phyloP scores from a whole-genome alignment of 2,888 invertebrate species.

The Cactoblastis cactorum region DNA sequence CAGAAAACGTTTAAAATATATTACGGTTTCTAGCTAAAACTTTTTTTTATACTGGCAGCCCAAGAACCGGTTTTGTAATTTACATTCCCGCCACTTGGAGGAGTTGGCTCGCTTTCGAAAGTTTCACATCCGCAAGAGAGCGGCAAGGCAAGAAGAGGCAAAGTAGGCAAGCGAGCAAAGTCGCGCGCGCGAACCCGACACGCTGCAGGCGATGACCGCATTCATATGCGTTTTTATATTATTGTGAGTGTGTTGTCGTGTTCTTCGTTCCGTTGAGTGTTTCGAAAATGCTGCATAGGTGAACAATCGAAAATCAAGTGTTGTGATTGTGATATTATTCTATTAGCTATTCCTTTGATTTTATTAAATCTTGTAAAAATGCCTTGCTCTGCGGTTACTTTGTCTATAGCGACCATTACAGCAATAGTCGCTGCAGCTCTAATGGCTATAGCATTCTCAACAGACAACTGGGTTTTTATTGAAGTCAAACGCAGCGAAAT shows the following conservation, averaged over 20 bases:
- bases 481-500: constrained; percentile 90
- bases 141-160: constrained; percentile 58
- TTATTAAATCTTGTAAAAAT: constrained; percentile 80
- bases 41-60: constrained; percentile 40
- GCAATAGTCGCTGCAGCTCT: constrained; percentile 96
- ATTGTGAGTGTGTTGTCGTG: constrained; percentile 75
- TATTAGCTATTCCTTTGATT: constrained; percentile 48
- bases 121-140: constrained; percentile 79
- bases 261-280: constrained; percentile 68
- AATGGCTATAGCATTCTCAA: constrained; percentile 95
- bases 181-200: constrained; percentile 75
- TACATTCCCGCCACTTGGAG: constrained; percentile 75
- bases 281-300: constrained; percentile 76
- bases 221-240: constrained; percentile 71
- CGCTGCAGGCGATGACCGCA: constrained; percentile 78
- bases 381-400: constrained; percentile 96
- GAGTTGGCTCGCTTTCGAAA: constrained; percentile 74
- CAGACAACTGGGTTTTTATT: constrained; percentile 97
- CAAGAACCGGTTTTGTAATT: constrained; percentile 65
- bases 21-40: not conserved
- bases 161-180: constrained; percentile 64
- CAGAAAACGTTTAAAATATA: too few species aligned
- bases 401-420: constrained; percentile 96
- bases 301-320: constrained; percentile 63
- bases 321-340: constrained; percentile 67